phyloP scores from a whole-genome alignment of 2,113 vertebrate species.

The Myodes glareolus region DNA sequence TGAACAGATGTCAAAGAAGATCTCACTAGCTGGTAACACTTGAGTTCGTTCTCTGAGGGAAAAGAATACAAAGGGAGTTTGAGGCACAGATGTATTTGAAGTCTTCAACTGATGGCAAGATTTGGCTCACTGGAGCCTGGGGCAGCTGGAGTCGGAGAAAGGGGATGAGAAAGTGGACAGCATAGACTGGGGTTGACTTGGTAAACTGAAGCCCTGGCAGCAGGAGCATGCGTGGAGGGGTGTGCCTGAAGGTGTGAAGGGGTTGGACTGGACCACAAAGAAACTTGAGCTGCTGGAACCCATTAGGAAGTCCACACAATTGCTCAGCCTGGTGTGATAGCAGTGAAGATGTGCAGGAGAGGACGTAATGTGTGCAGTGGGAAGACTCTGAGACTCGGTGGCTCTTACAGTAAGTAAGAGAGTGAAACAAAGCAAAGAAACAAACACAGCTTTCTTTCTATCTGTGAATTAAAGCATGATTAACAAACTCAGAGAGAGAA shows the following conservation, averaged over 20 bases:
- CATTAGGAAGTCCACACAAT: neutral
- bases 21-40: neutral
- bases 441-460: neutral
- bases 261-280: neutral
- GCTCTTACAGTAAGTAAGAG: neutral
- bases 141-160: neutral
- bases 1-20: neutral
- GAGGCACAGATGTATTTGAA: constrained; percentile 3
- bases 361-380: neutral
- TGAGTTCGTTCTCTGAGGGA: neutral
- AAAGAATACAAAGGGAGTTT: neutral
- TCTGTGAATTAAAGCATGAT: neutral
- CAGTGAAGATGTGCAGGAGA: neutral
- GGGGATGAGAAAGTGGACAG: neutral
- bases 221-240: too few relatives aligned
- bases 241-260: too few relatives aligned
- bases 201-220: neutral
- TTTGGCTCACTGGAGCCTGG: neutral
- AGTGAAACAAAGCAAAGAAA: neutral
- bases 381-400: neutral
- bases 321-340: neutral
- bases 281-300: neutral
- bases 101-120: neutral
- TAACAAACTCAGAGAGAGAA: too few relatives aligned
- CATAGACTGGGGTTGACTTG: neutral